phyloP scores from a whole-genome alignment of 2,888 invertebrate genomes.

The Eupithecia inturbata region DNA sequence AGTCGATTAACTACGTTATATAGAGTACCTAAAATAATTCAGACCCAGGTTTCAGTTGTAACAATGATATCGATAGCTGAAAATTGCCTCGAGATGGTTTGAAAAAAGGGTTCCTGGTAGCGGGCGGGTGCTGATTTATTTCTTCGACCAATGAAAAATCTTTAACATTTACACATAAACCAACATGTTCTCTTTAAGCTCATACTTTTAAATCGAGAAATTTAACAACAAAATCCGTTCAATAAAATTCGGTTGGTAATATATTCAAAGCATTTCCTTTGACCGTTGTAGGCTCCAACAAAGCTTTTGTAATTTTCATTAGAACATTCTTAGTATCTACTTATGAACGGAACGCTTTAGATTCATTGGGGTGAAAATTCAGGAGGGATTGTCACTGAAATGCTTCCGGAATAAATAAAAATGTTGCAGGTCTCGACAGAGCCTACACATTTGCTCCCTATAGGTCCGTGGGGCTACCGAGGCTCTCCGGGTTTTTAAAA shows the following conservation, averaged over 20 bases:
- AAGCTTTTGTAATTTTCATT: constrained; percentile 33
- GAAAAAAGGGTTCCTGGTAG: too few species aligned
- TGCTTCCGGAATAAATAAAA: constrained; percentile 7
- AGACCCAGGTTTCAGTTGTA: too few species aligned
- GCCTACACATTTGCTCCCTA: too few species aligned
- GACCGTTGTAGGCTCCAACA: constrained; percentile 12
- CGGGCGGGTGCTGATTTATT: too few species aligned
- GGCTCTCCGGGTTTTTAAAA: too few species aligned
- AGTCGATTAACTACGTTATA: too few species aligned
- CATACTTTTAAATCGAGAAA: not conserved
- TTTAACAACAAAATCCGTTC: not conserved
- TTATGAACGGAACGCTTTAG: constrained; percentile 9
- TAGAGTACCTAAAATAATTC: too few species aligned
- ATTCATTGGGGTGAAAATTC: constrained; percentile 15
- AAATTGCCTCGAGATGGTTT: too few species aligned
- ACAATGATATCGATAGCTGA: too few species aligned
- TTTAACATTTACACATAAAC: not conserved
- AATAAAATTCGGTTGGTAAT: constrained; percentile 4
- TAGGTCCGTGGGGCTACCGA: too few species aligned
- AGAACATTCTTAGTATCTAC: constrained; percentile 27
- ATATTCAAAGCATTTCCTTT: constrained; percentile 22
- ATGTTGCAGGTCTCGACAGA: too few species aligned
- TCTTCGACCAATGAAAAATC: not conserved
- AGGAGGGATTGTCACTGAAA: not conserved
- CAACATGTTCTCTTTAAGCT: not conserved